Evolutionary conservation across 2,113 vertebrate genomes (phyloP).

Genomic region (Suncus etruscus): DNA sequence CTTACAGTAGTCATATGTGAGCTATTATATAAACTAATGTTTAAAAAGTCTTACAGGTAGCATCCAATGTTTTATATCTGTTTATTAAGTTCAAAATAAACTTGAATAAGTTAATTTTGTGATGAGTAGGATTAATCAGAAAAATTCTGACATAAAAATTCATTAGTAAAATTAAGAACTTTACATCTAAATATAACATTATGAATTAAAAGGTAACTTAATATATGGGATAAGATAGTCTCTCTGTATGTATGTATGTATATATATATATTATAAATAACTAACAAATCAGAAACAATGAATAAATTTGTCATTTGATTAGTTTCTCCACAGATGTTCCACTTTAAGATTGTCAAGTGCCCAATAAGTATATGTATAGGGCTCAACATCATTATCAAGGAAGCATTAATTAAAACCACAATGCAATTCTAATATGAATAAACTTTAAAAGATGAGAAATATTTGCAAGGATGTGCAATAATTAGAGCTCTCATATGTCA

Average conservation of each 20-base stretch:
- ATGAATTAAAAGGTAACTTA: not conserved
- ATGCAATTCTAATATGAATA: not conserved
- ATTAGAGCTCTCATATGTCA: not conserved
- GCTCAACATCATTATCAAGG: not conserved
- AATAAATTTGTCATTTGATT: not conserved
- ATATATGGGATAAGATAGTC: not conserved
- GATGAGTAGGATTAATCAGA: conserved; percentile 32
- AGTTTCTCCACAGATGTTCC: not conserved
- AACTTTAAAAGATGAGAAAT: conserved; percentile 33
- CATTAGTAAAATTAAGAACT: conserved; percentile 25
- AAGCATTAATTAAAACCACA: conserved; percentile 41
- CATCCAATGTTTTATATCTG: conserved; percentile 2
- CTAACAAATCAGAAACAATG: not conserved
- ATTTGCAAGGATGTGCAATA: not conserved
- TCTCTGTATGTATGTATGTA: not conserved
- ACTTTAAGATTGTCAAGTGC: not conserved
- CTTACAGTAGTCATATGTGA: not conserved
- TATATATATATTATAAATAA: not conserved
- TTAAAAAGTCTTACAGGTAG: not conserved
- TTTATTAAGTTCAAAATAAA: conserved; percentile 8
- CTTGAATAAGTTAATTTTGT: conserved; percentile 40
- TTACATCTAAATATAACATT: not conserved
- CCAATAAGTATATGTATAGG: not conserved
- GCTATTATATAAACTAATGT: not conserved
- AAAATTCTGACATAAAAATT: conserved; percentile 7